Evolutionary conservation across 2,113 vertebrate genomes (phyloP).

Genomic region (Pelodiscus sinensis): DNA sequence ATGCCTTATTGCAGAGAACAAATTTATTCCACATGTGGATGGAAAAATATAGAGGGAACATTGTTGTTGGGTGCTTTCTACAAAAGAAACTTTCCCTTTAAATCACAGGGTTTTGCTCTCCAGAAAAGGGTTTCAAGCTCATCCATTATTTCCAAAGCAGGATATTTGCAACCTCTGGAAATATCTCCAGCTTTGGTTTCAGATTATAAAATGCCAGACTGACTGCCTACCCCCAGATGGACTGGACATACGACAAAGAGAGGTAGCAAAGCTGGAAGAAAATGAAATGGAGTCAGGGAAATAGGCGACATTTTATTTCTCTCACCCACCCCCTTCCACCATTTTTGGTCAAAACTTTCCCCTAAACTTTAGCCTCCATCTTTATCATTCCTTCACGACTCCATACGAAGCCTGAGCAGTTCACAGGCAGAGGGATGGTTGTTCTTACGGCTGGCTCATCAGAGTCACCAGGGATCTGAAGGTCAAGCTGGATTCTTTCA

Average conservation of each 20-base stretch:
- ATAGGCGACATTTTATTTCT: background rate
- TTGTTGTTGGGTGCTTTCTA: rapidly evolving
- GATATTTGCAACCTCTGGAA: background rate
- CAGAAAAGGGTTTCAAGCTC: background rate
- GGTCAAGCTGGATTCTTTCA: background rate
- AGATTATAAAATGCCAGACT: background rate
- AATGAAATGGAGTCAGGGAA: background rate
- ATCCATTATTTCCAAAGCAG: background rate
- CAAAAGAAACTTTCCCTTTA: rapidly evolving
- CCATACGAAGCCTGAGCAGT: background rate
- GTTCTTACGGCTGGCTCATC: background rate
- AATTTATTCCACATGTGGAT: too few species aligned
- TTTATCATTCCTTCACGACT: background rate
- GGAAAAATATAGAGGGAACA: too few species aligned
- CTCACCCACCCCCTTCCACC: background rate
- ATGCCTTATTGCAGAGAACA: too few species aligned
- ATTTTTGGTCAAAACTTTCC: background rate
- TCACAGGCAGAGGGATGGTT: background rate
- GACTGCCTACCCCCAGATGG: background rate
- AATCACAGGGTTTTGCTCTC: rapidly evolving
- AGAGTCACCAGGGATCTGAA: background rate
- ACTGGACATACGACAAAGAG: background rate
- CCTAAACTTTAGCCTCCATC: background rate
- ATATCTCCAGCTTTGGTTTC: background rate
- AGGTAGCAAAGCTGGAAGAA: background rate